Conservation (phyloP, 92 coral and sea anemone genomes). For the Parazoanthus atlanticus region DNA sequence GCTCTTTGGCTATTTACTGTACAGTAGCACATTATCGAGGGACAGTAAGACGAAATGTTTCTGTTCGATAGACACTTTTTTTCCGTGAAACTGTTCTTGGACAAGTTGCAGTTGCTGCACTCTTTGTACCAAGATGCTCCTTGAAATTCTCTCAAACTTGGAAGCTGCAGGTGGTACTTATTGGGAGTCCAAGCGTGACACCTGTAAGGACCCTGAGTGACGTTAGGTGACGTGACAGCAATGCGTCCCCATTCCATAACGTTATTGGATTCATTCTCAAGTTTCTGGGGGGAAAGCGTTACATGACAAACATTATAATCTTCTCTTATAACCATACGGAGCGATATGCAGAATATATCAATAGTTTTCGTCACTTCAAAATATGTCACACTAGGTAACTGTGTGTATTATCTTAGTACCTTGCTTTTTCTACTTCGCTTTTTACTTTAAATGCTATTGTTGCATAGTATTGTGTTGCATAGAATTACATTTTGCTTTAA, state of each 20-base stretch:
- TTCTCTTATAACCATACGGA: no score
- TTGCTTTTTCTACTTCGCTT: no score
- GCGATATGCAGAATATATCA: no score
- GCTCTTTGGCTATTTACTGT: not conserved
- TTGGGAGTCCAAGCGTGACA: not conserved
- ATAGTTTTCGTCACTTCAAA: no score
- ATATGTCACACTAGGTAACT: no score
- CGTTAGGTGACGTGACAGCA: constrained; percentile 1
- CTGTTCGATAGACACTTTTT: not conserved
- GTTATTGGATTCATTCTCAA: not conserved
- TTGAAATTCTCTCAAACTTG: not conserved
- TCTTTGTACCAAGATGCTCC: not conserved
- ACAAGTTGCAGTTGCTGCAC: not conserved
- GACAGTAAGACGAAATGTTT: not conserved
- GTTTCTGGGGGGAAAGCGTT: not conserved
- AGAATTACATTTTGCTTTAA: no score
- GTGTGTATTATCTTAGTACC: no score
- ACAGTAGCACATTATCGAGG: not conserved
- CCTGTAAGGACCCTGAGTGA: not conserved
- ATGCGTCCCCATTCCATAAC: not conserved
- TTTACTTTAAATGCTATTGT: no score
- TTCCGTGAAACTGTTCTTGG: not conserved
- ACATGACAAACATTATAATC: no score
- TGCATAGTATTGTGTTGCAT: no score
- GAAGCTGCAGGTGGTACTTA: not conserved